Evolutionary conservation across 2,888 invertebrate genomes (phyloP).

Genomic region (Pseudococcus jackbeardsleyi): DNA sequence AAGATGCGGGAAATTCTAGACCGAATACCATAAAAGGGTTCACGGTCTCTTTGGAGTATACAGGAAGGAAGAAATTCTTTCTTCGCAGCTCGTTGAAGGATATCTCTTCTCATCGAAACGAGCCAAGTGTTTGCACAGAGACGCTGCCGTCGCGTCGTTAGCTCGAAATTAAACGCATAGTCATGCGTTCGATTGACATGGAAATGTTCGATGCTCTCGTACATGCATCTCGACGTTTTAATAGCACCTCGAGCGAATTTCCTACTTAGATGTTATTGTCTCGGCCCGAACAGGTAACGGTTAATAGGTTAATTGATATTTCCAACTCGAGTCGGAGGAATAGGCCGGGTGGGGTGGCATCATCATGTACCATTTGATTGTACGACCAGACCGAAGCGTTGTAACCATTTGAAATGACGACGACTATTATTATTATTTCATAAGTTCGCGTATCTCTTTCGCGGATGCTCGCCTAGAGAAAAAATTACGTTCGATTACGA

Average conservation of each 20-base stretch:
- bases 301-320: constrained; percentile 56
- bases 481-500: background rate
- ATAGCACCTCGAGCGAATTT: constrained; percentile 53
- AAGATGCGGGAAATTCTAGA: background rate
- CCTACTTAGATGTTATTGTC: constrained; percentile 51
- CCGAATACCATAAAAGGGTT: constrained; percentile 30
- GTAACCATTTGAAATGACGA: constrained; percentile 21
- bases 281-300: constrained; percentile 23
- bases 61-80: constrained; percentile 46
- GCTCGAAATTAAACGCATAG: constrained; percentile 15
- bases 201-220: background rate
- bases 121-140: background rate
- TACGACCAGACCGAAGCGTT: background rate
- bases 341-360: background rate
- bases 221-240: constrained; percentile 1
- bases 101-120: background rate
- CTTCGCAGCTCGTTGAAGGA: constrained; percentile 1
- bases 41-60: constrained; percentile 9
- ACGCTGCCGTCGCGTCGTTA: background rate
- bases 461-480: background rate
- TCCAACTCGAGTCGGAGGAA: background rate
- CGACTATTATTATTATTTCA: background rate
- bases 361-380: background rate
- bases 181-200: constrained; percentile 23
- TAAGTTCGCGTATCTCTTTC: background rate